Base-by-base conservation (phyloP, 2,888 invertebrate species). In the Glyphotaelius pellucidus region DNA sequence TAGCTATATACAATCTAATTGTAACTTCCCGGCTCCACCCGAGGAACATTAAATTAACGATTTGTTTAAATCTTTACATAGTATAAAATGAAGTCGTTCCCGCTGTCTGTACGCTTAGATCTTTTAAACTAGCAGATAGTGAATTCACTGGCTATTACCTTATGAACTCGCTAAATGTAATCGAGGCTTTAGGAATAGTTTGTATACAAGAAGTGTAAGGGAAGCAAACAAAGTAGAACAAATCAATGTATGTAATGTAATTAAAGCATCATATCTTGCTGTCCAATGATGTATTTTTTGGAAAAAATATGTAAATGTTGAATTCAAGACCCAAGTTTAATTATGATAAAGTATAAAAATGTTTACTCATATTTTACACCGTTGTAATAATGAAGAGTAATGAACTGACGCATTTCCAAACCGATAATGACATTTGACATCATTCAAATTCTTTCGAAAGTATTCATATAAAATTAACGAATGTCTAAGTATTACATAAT, bases 371-470 rank as follows among this genome's bases (percentile, higher is more conserved):
- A 67, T 67, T 67, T 67, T n/a, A 25, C 67, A 67, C 67, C n/a
- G n/a, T 67, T 67, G 25, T n/a, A 25, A 9, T 25, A 25, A 67
- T 25, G 67, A 67, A 67, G 25, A 67, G 9, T n/a, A 25, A 87
- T 52, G 25, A 47, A 87, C 31, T 87, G 30, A 47, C 42, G 87
- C 19, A 52, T 47, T 90, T 90, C 80, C 80, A 90, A 90, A 90
- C 30, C 42, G 47, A 81, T 81, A 47, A 81, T 89, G 88, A 89
- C 88, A 89, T 89, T 89, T 89, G 88, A 89, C 88, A 79, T 35
- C 79, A 32, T 42, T 47, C 11, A 52, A 5, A 87, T 32, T 87
- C 31, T 89, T 89, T 79, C 88, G 88, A 89, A 87, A 89, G 79
- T 87, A 30, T 52, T 87, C 32, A 31, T 67, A 35, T 38, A 12